These are phyloP conservation scores for Apis laboriosa DNA, from an alignment of 1,140 invertebrate species.

Conservation along the genomic window DNA sequence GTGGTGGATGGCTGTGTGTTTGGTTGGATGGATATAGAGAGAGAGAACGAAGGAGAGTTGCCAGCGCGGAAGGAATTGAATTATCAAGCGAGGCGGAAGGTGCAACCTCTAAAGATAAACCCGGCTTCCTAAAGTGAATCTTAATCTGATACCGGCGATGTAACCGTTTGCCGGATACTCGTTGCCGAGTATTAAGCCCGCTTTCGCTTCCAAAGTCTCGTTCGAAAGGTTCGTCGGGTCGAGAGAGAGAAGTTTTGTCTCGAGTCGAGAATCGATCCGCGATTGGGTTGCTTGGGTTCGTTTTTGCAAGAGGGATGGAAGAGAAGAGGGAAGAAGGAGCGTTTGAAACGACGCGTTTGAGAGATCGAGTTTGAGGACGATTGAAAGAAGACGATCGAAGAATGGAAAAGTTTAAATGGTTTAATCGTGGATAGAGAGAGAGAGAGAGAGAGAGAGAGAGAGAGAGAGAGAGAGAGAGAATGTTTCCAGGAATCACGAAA, in stretches of 20 bases:
- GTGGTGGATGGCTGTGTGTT: slow-evolving; percentile 54
- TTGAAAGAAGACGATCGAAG: too few species aligned
- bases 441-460: too few species aligned
- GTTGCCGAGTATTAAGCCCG: slow-evolving; percentile 21
- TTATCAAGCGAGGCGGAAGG: slow-evolving; percentile 80
- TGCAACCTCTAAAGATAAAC: slow-evolving; percentile 74
- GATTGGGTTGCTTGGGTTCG: not conserved
- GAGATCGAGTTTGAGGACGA: too few species aligned
- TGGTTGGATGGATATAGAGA: slow-evolving; percentile 59
- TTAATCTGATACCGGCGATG: slow-evolving; percentile 70
- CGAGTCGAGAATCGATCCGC: not conserved
- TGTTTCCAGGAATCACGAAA: too few species aligned
- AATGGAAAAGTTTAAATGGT: too few species aligned
- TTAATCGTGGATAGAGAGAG: too few species aligned
- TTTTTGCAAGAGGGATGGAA: not conserved
- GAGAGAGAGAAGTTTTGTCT: too few species aligned
- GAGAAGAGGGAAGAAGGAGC: too few species aligned
- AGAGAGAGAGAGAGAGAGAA: too few species aligned
- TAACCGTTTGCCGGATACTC: slow-evolving; percentile 62
- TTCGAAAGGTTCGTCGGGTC: not conserved
- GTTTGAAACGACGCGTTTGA: too few species aligned
- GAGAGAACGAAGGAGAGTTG: slow-evolving; percentile 69
- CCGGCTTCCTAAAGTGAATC: slow-evolving; percentile 70
- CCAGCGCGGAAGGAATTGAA: slow-evolving; percentile 79
- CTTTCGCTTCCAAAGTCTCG: slow-evolving; percentile 1